Evolutionary conservation across 2,888 invertebrate species (phyloP), one percentile per base, ranked within the genome.

Genomic region (Habrosyne pyritoides): DNA sequence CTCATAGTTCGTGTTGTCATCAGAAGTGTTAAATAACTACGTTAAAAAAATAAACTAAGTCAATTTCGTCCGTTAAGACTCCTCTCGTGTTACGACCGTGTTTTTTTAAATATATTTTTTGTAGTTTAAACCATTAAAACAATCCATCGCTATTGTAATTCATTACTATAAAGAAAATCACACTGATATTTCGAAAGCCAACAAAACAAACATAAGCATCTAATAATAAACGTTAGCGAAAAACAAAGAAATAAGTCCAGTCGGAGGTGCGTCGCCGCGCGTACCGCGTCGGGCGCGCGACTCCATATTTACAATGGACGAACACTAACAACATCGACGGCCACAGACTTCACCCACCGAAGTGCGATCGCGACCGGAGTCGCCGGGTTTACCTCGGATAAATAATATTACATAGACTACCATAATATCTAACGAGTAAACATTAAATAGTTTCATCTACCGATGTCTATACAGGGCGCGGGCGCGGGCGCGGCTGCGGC

Each of bases 111-210:
- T 59, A n/a, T 48, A 62, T 47, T 76, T 75, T 75, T 72, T 70
- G 74, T 74, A 73, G 74, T 81, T 75, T 73, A 79, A 81, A 84
- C 75, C 12, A 79, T 81, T 78, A 83, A 86, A 91, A 89, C 88
- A 89, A 87, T 90, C 86, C 89, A 86, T 87, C 83, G 80, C 83
- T 89, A 87, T 86, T 74, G 24, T 24, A 24, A 79, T 73, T 81
- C 78, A 79, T 86, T 88, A 87, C 79, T 67, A 79, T 78, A 85
- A 89, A 88, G 77, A 78, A 88, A 90, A 87, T 83, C 91, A 91
- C 91, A 89, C 91, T 77, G 87, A 89, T 89, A 89, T 87, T 90
- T 89, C 70, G 86, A 86, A 90, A 91, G 90, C 87, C 86, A 89
- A 90, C 88, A 85, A 87, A 90, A 89, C 86, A 87, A 87, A 89